Percentiles rank a stretch among this genome's conserved stretches.
phyloP scores from a whole-genome alignment of 2,113 vertebrate genomes.

The Dasyornis broadbenti region DNA sequence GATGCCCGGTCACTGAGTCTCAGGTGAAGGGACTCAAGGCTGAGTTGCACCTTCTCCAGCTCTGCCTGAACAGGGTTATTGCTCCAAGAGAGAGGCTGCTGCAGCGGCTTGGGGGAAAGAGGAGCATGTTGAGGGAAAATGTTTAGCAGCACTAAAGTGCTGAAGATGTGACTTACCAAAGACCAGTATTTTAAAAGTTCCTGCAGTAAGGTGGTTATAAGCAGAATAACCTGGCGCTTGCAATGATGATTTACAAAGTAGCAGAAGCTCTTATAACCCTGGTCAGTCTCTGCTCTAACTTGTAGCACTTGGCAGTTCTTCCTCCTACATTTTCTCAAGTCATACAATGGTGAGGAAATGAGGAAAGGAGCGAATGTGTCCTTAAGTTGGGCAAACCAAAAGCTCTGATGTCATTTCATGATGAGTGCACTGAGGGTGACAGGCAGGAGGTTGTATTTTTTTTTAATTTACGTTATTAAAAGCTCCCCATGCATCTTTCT shows the following conservation, averaged over 20 bases:
- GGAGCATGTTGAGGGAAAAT: neutral
- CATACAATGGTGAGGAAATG: neutral
- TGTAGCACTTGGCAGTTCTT: neutral
- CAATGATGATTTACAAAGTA: neutral
- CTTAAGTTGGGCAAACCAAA: neutral
- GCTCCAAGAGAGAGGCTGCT: neutral
- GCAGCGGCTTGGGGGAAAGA: neutral
- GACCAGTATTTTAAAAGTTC: neutral
- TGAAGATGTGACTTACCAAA: neutral
- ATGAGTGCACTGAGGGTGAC: conserved; percentile 1
- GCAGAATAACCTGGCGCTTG: neutral
- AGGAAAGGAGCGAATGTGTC: neutral
- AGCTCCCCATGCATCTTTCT: neutral
- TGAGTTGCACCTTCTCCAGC: neutral
- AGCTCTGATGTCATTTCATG: neutral
- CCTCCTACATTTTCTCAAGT: neutral
- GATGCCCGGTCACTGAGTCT: neutral
- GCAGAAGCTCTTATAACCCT: neutral
- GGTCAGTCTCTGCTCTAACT: neutral
- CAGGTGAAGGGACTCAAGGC: neutral
- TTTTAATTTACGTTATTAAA: neutral
- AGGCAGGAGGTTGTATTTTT: neutral
- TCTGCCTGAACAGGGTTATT: neutral
- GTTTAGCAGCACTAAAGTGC: neutral
- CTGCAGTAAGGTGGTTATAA: neutral